These are phyloP conservation scores for Diogma glabrata DNA, from an alignment of 2,888 invertebrate genomes.

Conservation along the genomic window DNA sequence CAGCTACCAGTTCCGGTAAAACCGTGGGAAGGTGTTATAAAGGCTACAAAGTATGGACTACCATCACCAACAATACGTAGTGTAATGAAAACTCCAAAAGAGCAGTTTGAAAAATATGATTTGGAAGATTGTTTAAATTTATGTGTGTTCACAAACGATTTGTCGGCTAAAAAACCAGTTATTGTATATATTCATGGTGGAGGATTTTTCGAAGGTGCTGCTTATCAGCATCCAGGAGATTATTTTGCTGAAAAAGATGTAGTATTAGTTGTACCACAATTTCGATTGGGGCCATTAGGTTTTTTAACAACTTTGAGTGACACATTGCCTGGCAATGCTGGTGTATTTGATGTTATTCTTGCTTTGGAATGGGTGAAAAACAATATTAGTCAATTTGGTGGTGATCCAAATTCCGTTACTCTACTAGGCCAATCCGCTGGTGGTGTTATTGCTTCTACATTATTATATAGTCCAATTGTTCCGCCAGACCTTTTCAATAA, in stretches of 20 bases:
- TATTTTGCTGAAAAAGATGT: constrained; percentile 38
- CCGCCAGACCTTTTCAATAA: constrained; percentile 33
- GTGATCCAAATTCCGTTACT: constrained; percentile 39
- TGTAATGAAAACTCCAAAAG: constrained; percentile 20
- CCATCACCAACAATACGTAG: constrained; percentile 30
- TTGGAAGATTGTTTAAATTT: constrained; percentile 34
- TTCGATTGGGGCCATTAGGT: constrained; percentile 40
- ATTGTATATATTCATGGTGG: constrained; percentile 39
- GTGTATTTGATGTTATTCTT: constrained; percentile 38
- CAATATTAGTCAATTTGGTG: constrained; percentile 40
- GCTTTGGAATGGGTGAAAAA: constrained; percentile 42
- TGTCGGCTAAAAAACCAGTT: constrained; percentile 30
- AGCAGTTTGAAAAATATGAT: constrained; percentile 21
- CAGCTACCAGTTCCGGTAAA: constrained; percentile 27
- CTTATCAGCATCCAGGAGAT: constrained; percentile 31
- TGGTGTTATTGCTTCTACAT: constrained; percentile 35
- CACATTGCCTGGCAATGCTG: constrained; percentile 43
- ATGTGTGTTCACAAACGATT: constrained; percentile 32
- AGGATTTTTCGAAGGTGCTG: constrained; percentile 33
- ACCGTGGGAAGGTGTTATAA: constrained; percentile 27
- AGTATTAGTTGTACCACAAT: constrained; percentile 39
- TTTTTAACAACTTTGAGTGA: constrained; percentile 39
- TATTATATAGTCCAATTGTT: constrained; percentile 36
- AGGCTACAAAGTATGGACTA: constrained; percentile 27
- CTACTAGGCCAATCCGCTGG: constrained; percentile 45